phyloP scores from a whole-genome alignment of 2,797 vertebrate genomes.

The Ara ararauna region DNA sequence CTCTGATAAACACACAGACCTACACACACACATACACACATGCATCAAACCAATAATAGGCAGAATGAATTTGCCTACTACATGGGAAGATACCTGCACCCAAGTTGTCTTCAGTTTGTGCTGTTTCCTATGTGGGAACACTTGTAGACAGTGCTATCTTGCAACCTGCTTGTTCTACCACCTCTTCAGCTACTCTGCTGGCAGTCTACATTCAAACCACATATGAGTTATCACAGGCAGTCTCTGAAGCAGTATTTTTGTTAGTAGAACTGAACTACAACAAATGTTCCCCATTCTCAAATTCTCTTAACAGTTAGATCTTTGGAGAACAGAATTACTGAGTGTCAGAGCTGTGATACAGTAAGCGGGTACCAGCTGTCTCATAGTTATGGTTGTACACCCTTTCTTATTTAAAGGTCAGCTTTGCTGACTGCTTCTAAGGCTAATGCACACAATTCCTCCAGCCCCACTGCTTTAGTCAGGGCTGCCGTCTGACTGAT shows the following conservation, averaged over 20 bases:
- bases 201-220: neutral
- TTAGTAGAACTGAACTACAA: neutral
- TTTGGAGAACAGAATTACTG: neutral
- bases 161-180: neutral
- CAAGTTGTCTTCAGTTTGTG: neutral
- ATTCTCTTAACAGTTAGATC: neutral
- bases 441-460: fast-evolving
- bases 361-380: neutral
- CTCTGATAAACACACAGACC: neutral
- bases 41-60: neutral
- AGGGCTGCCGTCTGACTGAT: neutral
- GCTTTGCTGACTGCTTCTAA: neutral
- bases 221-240: neutral
- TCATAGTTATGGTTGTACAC: neutral
- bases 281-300: neutral
- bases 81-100: neutral
- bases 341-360: neutral
- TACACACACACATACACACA: neutral
- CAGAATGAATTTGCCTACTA: neutral
- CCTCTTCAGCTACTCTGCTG: neutral
- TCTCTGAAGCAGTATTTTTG: neutral
- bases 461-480: neutral
- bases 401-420: neutral
- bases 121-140: neutral
- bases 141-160: neutral